Percentiles rank a stretch among this genome's conserved stretches.
These are phyloP conservation scores for Drosophila chauvacae DNA, from an alignment of 1,140 invertebrate genomes.

Conservation along the genomic window DNA sequence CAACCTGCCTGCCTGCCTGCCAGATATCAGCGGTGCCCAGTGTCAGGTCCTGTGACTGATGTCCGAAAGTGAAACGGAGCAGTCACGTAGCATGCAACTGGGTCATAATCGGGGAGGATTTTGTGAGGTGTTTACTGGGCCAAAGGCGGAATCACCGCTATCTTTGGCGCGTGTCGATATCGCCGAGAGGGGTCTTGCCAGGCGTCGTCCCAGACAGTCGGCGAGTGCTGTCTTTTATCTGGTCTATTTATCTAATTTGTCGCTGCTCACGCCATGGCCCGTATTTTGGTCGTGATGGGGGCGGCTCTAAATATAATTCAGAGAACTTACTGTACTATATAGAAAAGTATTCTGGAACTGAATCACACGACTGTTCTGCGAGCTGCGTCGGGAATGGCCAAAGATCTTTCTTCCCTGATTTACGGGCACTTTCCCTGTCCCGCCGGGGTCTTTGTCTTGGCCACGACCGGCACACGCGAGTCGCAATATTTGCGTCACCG, in stretches of 20 bases:
- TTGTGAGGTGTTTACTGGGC: conserved; percentile 5
- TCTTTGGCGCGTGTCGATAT: conserved; percentile 39
- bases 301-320: conserved; percentile 23
- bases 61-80: conserved; percentile 9
- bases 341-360: conserved; percentile 21
- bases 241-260: conserved; percentile 39
- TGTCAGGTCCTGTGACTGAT: conserved; percentile 22
- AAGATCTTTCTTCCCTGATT: conserved; percentile 20
- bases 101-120: neutral
- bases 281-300: conserved; percentile 30
- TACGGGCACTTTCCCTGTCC: conserved; percentile 29
- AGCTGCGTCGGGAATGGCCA: neutral
- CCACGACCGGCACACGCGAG: conserved; percentile 51
- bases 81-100: conserved; percentile 27
- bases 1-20: neutral
- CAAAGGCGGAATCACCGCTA: conserved; percentile 1
- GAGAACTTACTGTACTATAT: neutral
- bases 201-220: conserved; percentile 5
- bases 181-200: conserved; percentile 14
- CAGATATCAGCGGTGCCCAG: neutral
- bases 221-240: conserved; percentile 24
- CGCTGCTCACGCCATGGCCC: conserved; percentile 33
- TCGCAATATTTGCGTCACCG: conserved; percentile 68
- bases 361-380: conserved; percentile 23
- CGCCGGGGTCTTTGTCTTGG: conserved; percentile 1